A percentile compares a stretch with the other conserved stretches of the same genome.
Evolutionary conservation across 2,888 invertebrate species (phyloP).

Genomic region (Cantharis lateralis): DNA sequence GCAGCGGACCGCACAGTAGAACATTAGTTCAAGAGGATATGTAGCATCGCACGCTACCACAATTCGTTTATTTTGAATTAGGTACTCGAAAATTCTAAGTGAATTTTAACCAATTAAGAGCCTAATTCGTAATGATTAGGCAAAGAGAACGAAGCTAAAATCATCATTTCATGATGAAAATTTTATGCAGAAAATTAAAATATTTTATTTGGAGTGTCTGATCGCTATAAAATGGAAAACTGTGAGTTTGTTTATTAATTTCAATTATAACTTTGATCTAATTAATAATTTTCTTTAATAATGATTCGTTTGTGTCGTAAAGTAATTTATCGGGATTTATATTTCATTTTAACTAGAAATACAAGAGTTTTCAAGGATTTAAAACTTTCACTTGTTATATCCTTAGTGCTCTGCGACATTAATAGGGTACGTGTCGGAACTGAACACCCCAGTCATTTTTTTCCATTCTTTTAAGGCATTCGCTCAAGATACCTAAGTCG

Average conservation of each 20-base stretch:
- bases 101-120: no score
- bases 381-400: conserved; percentile 42
- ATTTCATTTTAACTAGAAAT: conserved; percentile 37
- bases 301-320: conserved; percentile 31
- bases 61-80: no score
- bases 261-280: background rate
- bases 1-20: no score
- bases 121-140: no score
- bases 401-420: conserved; percentile 43
- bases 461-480: conserved; percentile 40
- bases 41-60: no score
- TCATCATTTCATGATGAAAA: no score
- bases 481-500: conserved; percentile 19
- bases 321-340: conserved; percentile 41
- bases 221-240: background rate
- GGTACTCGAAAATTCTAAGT: no score
- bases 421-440: conserved; percentile 49
- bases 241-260: background rate
- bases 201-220: no score
- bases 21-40: no score
- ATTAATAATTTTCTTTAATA: conserved; percentile 34
- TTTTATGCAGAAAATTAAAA: no score
- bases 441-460: conserved; percentile 42
- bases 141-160: no score
- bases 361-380: conserved; percentile 44